These are phyloP conservation scores for Coluber constrictor DNA, from an alignment of 2,797 vertebrate genomes.

Conservation along the genomic window DNA sequence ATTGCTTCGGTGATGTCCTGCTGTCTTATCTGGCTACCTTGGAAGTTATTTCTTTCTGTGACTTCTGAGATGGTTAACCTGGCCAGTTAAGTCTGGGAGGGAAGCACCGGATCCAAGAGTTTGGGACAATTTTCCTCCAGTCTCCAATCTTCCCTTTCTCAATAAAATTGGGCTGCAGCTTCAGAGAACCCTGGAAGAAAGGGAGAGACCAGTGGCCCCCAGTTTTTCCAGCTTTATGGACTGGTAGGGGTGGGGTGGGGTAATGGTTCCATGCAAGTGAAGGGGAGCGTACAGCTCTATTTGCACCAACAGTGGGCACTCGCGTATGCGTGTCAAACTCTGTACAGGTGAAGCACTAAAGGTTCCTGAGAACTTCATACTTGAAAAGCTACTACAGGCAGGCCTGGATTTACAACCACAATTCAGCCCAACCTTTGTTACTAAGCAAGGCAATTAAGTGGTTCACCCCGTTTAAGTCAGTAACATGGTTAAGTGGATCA, in stretches of 20 bases:
- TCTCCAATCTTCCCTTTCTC: not conserved
- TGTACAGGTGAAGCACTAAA: not conserved
- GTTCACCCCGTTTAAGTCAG: too few species aligned
- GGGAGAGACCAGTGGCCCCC: not conserved
- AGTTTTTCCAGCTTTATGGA: not conserved
- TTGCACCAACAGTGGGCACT: not conserved
- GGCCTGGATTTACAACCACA: not conserved
- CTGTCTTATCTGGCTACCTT: not conserved
- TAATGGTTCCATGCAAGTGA: not conserved
- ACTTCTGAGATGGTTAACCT: not conserved
- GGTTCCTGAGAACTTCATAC: not conserved
- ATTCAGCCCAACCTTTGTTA: not conserved
- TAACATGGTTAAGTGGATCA: not conserved
- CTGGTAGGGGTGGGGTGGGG: not conserved
- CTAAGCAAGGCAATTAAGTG: not conserved
- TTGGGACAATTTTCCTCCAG: not conserved
- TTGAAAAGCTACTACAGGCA: not conserved
- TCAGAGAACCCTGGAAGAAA: not conserved
- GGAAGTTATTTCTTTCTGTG: not conserved
- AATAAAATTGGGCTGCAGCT: not conserved
- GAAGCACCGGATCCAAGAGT: not conserved
- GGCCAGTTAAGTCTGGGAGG: not conserved
- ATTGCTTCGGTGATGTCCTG: not conserved
- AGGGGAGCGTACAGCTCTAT: not conserved
- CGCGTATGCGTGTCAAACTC: fast-evolving